Evolutionary conservation across 2,888 invertebrate genomes (phyloP).

Genomic region (Cinara cedri): DNA sequence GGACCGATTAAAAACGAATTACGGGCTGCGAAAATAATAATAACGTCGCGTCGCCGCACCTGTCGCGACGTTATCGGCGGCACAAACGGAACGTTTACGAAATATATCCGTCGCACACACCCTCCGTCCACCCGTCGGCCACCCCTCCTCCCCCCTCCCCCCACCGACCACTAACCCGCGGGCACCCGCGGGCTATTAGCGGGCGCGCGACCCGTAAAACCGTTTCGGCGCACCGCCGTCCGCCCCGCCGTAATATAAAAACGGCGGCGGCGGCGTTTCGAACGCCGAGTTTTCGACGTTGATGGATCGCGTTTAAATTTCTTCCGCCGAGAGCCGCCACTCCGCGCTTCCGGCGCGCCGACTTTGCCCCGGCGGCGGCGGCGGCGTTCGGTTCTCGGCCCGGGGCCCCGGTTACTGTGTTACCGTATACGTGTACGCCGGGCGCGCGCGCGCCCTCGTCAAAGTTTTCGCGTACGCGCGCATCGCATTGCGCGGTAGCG

Average conservation of each 20-base stretch:
- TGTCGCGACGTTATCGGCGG: not conserved
- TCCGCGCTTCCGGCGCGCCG: not conserved
- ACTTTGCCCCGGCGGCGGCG: not conserved
- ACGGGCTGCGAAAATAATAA: not conserved
- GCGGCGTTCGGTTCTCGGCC: not conserved
- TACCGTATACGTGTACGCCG: too few species aligned
- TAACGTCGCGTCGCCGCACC: too few species aligned
- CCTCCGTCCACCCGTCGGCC: too few species aligned
- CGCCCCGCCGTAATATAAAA: not conserved
- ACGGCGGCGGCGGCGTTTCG: not conserved
- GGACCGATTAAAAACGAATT: slow-evolving; percentile 49
- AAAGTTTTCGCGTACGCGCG: not conserved
- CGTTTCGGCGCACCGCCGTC: not conserved
- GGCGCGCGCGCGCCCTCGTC: not conserved
- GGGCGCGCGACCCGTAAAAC: not conserved
- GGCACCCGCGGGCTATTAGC: not conserved
- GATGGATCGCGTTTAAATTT: slow-evolving; percentile 42
- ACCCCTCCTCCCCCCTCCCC: too few species aligned
- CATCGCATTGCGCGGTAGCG: too few species aligned
- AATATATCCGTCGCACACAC: too few species aligned
- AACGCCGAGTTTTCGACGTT: too few species aligned
- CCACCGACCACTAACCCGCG: too few species aligned
- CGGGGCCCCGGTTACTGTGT: not conserved
- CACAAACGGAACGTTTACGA: too few species aligned
- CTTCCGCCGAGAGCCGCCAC: not conserved